phyloP scores from a whole-genome alignment of 1,140 invertebrate species.

The Caenorhabditis elegans region WBcel235 BX284602.5:8524501-8525000 shows the following conservation, averaged over 20 bases:
- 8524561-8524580: background rate
- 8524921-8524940: conserved; percentile 60
- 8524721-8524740: conserved; percentile 65
- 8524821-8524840: conserved; percentile 95
- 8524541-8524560: conserved; percentile 72
- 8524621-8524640: conserved; percentile 12
- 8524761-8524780: conserved; percentile 97
- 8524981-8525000: background rate
- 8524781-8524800: conserved; percentile 86
- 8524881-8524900: conserved; percentile 95
- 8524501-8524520: conserved; percentile 90
- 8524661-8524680: conserved; percentile 84
- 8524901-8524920: conserved; percentile 58
- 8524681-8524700: conserved; percentile 84
- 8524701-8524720: conserved; percentile 83
- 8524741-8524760: conserved; percentile 72
- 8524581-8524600: conserved; percentile 28
- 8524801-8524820: conserved; percentile 93
- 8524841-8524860: conserved; percentile 96
- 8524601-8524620: conserved; percentile 47
- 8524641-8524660: conserved; percentile 74
- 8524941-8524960: conserved; percentile 59
- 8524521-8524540: conserved; percentile 90
- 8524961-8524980: conserved; percentile 68
- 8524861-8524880: conserved; percentile 94